A percentile compares a stretch with the other conserved stretches of the same genome.
These are phyloP conservation scores for Falco cherrug DNA, from an alignment of 2,797 vertebrate genomes.

Conservation along the genomic window DNA sequence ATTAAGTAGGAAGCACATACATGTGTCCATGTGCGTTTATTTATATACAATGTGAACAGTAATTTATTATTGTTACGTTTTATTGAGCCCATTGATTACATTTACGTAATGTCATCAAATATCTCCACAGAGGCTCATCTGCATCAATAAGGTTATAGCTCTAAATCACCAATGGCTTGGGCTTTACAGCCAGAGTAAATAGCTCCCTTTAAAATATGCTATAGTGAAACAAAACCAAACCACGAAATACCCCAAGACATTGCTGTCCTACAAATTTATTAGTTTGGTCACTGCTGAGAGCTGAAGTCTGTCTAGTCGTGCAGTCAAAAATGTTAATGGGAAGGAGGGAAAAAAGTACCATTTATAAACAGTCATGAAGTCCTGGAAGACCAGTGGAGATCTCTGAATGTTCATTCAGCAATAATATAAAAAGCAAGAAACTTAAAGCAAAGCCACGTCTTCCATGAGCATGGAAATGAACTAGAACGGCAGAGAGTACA, in stretches of 20 bases:
- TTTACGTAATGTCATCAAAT: conserved; percentile 62
- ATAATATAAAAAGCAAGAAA: not conserved
- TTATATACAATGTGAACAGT: conserved; percentile 29
- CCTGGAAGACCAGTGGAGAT: not conserved
- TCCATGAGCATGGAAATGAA: not conserved
- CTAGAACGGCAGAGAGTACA: not conserved
- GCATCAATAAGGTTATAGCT: conserved; percentile 36
- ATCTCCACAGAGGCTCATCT: conserved; percentile 31
- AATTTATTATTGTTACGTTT: conserved; percentile 48
- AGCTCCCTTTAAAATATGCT: not conserved
- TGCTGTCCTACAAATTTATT: not conserved
- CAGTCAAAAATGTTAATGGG: not conserved
- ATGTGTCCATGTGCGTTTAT: not conserved
- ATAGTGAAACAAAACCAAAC: not conserved
- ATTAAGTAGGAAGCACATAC: conserved; percentile 20
- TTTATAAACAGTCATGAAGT: not conserved
- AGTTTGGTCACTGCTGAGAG: not conserved
- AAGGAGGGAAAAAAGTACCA: not conserved
- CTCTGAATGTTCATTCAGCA: not conserved
- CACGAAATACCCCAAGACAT: not conserved
- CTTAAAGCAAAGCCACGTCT: not conserved
- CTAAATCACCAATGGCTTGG: conserved; percentile 35
- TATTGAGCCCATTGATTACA: conserved; percentile 55
- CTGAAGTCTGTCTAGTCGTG: not conserved
- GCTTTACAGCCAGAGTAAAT: conserved; percentile 20